Evolutionary conservation across 2,797 vertebrate species (phyloP).

Genomic region (Enteromius radiatus): DNA sequence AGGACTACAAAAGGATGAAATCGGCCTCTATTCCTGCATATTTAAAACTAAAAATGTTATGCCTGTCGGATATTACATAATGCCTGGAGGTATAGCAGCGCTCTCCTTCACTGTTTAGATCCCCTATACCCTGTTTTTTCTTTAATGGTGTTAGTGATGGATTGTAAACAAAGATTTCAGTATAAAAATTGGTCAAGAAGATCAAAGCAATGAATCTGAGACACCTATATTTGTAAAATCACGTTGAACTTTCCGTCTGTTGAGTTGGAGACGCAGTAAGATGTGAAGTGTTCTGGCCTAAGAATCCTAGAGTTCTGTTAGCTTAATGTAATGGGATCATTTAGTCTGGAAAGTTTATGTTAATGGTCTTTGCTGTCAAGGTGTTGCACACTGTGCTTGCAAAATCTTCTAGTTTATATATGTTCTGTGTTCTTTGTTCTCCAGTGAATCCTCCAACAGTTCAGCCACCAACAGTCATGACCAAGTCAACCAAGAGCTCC

Average conservation of each 20-base stretch:
- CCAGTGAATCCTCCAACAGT: constrained; percentile 12
- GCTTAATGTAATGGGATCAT: not conserved
- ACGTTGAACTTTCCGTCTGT: not conserved
- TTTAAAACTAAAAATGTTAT: constrained; percentile 27
- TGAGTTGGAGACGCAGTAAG: not conserved
- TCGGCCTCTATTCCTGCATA: constrained; percentile 75
- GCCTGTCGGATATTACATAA: constrained; percentile 63
- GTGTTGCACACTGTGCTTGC: not conserved
- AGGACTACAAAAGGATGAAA: constrained; percentile 59
- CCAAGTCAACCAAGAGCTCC: not conserved
- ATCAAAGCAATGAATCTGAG: constrained; percentile 11
- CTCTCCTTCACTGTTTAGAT: not conserved
- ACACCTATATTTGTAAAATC: constrained; percentile 9
- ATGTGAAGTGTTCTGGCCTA: not conserved
- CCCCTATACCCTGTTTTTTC: not conserved
- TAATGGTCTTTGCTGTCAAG: not conserved
- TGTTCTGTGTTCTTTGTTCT: not conserved
- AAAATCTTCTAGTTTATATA: not conserved
- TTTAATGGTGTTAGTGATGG: not conserved
- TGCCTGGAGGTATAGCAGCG: constrained; percentile 70
- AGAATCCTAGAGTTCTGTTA: not conserved
- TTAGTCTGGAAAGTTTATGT: not conserved
- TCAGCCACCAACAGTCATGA: not conserved
- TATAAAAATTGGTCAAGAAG: not conserved
- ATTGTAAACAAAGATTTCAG: not conserved